These are phyloP conservation scores for Deilephila porcellus DNA, from an alignment of 2,888 invertebrate species.

Conservation along the genomic window DNA sequence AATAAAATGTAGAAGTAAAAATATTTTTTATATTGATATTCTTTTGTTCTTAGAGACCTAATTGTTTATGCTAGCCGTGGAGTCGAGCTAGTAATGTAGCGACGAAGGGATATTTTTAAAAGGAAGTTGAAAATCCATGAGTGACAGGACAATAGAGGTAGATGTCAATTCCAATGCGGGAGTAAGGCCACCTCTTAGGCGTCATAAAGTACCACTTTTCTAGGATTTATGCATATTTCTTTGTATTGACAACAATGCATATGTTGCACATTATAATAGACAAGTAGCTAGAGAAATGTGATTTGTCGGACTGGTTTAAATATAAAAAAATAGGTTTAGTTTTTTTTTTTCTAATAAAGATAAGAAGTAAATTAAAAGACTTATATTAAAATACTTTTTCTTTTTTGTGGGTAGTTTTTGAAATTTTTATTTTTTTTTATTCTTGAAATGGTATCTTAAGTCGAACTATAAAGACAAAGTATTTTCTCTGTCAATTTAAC, in stretches of 20 bases:
- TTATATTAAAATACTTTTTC: no score
- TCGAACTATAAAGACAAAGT: no score
- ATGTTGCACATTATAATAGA: background rate
- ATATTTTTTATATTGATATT: background rate
- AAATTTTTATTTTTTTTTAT: no score
- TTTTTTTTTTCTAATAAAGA: no score
- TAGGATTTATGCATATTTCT: background rate
- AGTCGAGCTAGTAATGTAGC: background rate
- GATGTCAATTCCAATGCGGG: conserved; percentile 5
- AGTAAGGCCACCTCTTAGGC: background rate
- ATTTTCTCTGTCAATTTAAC: no score
- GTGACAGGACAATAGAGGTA: conserved; percentile 15
- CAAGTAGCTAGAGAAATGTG: no score
- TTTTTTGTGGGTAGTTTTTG: no score
- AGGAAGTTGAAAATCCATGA: conserved; percentile 21
- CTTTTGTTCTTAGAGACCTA: background rate
- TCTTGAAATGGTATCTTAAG: no score
- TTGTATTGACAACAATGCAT: background rate
- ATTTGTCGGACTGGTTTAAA: no score
- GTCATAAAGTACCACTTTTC: background rate
- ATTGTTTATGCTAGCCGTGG: conserved; percentile 4
- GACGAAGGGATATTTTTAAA: background rate
- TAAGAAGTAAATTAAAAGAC: no score
- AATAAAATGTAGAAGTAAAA: no score
- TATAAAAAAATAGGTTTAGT: no score